A percentile compares a stretch with the other conserved stretches of the same genome.
Evolutionary conservation across 2,797 vertebrate genomes (phyloP).

Genomic region (Vireo griseus): DNA sequence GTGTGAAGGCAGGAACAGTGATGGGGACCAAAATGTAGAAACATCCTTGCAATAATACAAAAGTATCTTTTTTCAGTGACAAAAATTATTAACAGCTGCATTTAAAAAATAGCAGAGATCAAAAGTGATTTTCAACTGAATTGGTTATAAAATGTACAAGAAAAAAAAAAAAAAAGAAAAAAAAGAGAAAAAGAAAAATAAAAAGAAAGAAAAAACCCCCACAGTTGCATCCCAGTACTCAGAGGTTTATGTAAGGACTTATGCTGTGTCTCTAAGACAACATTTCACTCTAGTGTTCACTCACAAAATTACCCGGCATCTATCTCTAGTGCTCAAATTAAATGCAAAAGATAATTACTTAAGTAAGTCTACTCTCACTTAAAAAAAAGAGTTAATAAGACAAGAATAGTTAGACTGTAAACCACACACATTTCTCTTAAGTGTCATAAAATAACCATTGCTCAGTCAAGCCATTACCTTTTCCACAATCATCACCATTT

Average conservation of each 20-base stretch:
- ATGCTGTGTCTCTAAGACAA: background rate
- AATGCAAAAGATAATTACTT: conserved; percentile 5
- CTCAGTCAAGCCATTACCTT: conserved; percentile 89
- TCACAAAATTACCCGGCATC: conserved; percentile 6
- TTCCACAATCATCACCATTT: conserved; percentile 80
- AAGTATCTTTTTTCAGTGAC: background rate
- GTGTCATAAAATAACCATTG: conserved; percentile 83
- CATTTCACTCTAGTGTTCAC: background rate
- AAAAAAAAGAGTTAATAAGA: background rate
- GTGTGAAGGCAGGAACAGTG: background rate
- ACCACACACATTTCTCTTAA: conserved; percentile 26
- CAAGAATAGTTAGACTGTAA: background rate
- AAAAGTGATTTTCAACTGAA: conserved; percentile 15
- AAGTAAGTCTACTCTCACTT: background rate
- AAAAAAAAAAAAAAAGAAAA: background rate
- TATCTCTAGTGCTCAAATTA: background rate
- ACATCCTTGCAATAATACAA: background rate
- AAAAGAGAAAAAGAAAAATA: fast-evolving
- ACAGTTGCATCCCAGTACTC: background rate
- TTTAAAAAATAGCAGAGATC: background rate
- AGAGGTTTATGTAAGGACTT: background rate
- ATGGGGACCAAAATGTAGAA: background rate
- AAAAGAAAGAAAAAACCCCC: fast-evolving
- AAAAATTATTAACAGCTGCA: background rate
- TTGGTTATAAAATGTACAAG: background rate